A percentile compares a stretch with the other conserved stretches of the same genome.
phyloP scores from a whole-genome alignment of 2,888 invertebrate genomes.

The Ditylenchus weischeri region DNA sequence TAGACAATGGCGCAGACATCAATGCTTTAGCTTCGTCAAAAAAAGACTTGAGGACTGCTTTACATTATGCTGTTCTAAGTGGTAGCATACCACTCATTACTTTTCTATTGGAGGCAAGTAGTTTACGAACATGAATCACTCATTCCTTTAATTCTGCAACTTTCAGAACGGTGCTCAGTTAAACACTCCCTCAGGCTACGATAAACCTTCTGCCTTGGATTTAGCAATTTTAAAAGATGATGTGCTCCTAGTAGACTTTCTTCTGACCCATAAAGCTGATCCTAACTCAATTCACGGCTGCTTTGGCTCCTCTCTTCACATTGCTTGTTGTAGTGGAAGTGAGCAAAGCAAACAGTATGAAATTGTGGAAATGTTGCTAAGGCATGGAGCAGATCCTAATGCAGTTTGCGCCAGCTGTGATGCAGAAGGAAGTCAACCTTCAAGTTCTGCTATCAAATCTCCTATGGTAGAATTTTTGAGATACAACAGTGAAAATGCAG shows the following conservation, averaged over 20 bases:
- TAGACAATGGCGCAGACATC: slow-evolving; percentile 79
- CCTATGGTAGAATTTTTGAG: slow-evolving; percentile 51
- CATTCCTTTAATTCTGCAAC: background rate
- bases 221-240: slow-evolving; percentile 71
- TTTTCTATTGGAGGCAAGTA: slow-evolving; percentile 66
- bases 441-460: slow-evolving; percentile 35
- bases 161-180: slow-evolving; percentile 73
- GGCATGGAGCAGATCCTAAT: slow-evolving; percentile 50
- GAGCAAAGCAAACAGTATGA: slow-evolving; percentile 47
- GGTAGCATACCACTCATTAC: slow-evolving; percentile 73
- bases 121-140: background rate
- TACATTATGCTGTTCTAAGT: slow-evolving; percentile 82
- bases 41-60: slow-evolving; percentile 79
- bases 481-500: background rate
- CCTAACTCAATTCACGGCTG: slow-evolving; percentile 61
- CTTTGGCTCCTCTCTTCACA: slow-evolving; percentile 60
- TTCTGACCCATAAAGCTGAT: slow-evolving; percentile 62
- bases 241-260: slow-evolving; percentile 48
- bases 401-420: slow-evolving; percentile 42
- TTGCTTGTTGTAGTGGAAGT: slow-evolving; percentile 58
- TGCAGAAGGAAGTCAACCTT: slow-evolving; percentile 28
- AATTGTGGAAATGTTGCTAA: slow-evolving; percentile 36
- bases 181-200: slow-evolving; percentile 66
- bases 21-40: slow-evolving; percentile 81
- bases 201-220: slow-evolving; percentile 77